These are phyloP conservation scores for Acleris holmiana DNA, from an alignment of 2,888 invertebrate species.

Conservation along the genomic window DNA sequence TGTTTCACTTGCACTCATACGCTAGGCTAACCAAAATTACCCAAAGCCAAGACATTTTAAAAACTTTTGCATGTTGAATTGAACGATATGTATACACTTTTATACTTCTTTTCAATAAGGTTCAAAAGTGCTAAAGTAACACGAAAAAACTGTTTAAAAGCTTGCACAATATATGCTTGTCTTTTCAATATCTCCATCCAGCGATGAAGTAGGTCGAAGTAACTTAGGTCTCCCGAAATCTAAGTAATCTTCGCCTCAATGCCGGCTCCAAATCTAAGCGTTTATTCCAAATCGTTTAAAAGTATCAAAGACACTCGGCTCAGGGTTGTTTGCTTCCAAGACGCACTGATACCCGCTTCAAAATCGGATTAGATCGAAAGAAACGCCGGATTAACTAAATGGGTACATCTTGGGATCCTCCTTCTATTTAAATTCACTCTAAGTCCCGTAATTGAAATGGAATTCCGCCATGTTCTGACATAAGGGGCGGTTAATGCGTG, in stretches of 20 bases:
- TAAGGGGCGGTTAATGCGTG: constrained; percentile 49
- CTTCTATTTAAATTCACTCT: constrained; percentile 63
- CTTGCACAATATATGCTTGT: no score
- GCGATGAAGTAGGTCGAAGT: not conserved
- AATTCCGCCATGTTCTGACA: constrained; percentile 58
- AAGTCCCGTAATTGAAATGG: constrained; percentile 72
- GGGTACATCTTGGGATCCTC: constrained; percentile 51
- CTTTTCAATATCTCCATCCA: not conserved
- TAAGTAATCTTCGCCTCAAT: constrained; percentile 9
- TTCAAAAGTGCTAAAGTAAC: no score
- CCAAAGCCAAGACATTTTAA: no score
- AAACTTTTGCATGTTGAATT: no score
- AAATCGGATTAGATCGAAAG: constrained; percentile 59
- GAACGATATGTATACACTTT: no score
- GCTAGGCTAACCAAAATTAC: no score
- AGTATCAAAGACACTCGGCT: constrained; percentile 27
- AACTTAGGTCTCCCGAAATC: constrained; percentile 21
- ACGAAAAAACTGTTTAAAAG: no score
- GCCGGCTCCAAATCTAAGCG: not conserved
- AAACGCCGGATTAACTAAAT: constrained; percentile 67
- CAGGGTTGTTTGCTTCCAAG: constrained; percentile 38
- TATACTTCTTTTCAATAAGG: no score
- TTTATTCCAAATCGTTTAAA: constrained; percentile 30
- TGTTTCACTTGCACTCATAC: no score
- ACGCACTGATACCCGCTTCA: constrained; percentile 42